Conservation (phyloP, 2,113 vertebrate species). For the Pygathrix nemaeus region DNA sequence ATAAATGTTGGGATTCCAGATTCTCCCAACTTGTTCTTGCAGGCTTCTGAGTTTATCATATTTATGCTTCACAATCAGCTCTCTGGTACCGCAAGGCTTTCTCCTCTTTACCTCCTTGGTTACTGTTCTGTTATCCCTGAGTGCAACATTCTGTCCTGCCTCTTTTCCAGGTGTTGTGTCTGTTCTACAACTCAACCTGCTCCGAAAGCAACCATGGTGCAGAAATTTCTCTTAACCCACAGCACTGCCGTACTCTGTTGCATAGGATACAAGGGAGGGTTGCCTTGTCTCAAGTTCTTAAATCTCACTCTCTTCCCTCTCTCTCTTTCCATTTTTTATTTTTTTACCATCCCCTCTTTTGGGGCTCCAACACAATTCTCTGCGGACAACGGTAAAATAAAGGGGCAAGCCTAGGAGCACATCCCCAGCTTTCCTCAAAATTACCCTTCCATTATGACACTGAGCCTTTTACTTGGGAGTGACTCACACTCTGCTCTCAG, state of each 20-base stretch:
- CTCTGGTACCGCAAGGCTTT: background rate
- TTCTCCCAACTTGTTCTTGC: background rate
- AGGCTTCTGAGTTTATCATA: background rate
- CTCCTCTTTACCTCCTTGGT: background rate
- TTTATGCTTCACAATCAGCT: background rate
- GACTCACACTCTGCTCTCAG: background rate
- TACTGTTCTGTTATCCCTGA: background rate
- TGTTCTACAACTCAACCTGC: background rate
- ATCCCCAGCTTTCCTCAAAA: background rate
- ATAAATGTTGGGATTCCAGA: background rate
- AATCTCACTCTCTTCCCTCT: background rate
- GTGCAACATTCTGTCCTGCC: background rate
- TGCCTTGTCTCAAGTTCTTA: background rate
- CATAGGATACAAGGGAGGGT: background rate
- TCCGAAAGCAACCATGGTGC: background rate
- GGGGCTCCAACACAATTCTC: background rate
- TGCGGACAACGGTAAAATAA: background rate
- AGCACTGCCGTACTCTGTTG: background rate
- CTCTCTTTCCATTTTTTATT: background rate
- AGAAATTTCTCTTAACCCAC: background rate
- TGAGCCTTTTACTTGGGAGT: background rate
- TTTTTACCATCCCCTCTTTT: background rate
- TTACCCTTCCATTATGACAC: background rate
- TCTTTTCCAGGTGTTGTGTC: background rate
- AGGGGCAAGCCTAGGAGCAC: background rate